phyloP scores from a whole-genome alignment of 2,113 vertebrate species.

The Hydropotes inermis region DNA sequence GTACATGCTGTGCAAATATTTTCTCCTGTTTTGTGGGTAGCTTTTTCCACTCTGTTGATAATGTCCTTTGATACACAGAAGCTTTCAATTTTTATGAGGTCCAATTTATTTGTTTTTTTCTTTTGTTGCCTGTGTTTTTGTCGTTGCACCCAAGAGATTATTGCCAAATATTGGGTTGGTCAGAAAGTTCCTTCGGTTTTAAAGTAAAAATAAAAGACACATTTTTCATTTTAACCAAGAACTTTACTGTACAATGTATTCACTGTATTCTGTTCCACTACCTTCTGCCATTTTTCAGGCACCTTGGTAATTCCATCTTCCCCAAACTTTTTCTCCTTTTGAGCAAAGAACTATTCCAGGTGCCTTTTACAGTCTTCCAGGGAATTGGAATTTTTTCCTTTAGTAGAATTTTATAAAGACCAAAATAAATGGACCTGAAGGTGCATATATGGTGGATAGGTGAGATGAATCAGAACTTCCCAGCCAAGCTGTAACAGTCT shows the following conservation, averaged over 20 bases:
- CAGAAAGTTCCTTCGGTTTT: background rate
- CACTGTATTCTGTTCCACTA: background rate
- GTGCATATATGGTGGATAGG: background rate
- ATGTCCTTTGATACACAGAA: background rate
- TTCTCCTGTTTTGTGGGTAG: background rate
- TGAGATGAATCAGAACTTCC: background rate
- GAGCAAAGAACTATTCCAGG: background rate
- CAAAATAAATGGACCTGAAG: background rate
- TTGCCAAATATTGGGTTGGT: background rate
- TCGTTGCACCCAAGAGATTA: background rate
- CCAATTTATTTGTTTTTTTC: background rate
- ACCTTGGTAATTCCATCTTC: background rate
- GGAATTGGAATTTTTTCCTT: background rate
- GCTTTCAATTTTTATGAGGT: background rate
- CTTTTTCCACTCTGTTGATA: background rate
- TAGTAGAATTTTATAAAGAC: background rate
- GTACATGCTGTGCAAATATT: background rate
- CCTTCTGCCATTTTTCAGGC: background rate
- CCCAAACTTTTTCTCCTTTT: background rate
- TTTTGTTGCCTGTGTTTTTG: background rate
- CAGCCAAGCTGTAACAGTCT: background rate
- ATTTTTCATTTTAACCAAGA: background rate
- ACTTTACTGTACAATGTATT: background rate
- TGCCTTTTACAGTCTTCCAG: background rate
- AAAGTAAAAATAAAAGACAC: background rate